Base-by-base conservation (phyloP, 2,888 invertebrate genomes). In the Rhyacophila evoluta region DNA sequence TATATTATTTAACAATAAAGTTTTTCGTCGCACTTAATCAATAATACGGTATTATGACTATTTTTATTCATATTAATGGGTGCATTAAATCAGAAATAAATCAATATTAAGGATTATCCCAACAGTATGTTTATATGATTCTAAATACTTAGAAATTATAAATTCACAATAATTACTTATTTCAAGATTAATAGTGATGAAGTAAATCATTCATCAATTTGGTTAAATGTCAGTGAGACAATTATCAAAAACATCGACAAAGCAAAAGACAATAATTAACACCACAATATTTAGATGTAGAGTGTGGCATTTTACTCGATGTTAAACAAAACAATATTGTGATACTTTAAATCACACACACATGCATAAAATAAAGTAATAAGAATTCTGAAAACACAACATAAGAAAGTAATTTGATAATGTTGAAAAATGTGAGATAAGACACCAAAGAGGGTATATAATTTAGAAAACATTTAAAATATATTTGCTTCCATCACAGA, bases 1-100 rank as follows among this genome's bases (percentile, higher is more conserved):
- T 75, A 75, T 75, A 78, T 25, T 33, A 77, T 77, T 74, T 69
- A 74, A 79, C 38, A 74, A 74, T 70, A 70, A 8, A 25, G 68
- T 37, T 69, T 55, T 74, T 75, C 29, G 36, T 33, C 25, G 25
- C 69, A 74, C 33, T 69, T 69, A 69, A 69, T 55, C 19, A 8
- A 55, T 55, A 55, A 10, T 25, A 55, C 19, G 33, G 28, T 28
- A 28, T 11, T 27, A 11, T 28, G 28, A 33, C 29, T 28, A 12
- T 69, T 28, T 69, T 29, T 27, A 28, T n/a, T 28, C 3, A 33
- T 69, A 68, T 10, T 69, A 69, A 29, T 28, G 28, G 15, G 29
- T 29, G 33, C 33, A 69, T 15, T 28, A 10, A 1, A 28, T 11
- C 12, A 28, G 29, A 15, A 69, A 4, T 28, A 19, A 28, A 69